Percentiles rank a stretch among this genome's conserved stretches.
Conservation (phyloP, 2,113 vertebrate species). For the Spea multiplicata region DNA sequence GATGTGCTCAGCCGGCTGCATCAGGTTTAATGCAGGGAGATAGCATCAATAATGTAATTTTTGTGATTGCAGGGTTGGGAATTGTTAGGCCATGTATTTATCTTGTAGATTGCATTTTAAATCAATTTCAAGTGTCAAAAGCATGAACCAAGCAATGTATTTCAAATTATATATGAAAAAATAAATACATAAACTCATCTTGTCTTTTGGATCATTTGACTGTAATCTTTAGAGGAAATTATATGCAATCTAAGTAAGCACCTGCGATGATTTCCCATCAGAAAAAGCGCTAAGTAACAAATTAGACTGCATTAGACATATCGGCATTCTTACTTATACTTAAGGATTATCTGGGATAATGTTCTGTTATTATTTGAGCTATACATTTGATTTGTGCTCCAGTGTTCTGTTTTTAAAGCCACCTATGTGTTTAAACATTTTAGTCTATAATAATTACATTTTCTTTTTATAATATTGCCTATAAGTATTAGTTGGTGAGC, state of each 20-base stretch:
- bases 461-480: no score
- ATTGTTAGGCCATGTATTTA: neutral
- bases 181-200: neutral
- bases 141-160: neutral
- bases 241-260: constrained; percentile 31
- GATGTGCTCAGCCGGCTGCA: neutral
- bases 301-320: neutral
- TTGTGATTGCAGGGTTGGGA: neutral
- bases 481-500: no score
- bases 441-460: no score
- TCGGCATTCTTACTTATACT: constrained; percentile 26
- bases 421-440: no score
- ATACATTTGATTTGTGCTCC: no score
- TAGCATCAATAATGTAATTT: neutral
- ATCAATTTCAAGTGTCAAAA: neutral
- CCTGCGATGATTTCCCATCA: constrained; percentile 24
- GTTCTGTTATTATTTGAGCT: no score
- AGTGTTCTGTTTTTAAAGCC: no score
- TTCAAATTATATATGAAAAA: neutral
- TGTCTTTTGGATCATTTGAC: neutral
- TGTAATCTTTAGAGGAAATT: constrained; percentile 28
- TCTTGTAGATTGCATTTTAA: neutral
- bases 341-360: neutral
- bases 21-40: neutral
- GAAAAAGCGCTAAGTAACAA: constrained; percentile 19